Conservation (phyloP, 1,140 invertebrate species). For the Drepana arcuata region DNA sequence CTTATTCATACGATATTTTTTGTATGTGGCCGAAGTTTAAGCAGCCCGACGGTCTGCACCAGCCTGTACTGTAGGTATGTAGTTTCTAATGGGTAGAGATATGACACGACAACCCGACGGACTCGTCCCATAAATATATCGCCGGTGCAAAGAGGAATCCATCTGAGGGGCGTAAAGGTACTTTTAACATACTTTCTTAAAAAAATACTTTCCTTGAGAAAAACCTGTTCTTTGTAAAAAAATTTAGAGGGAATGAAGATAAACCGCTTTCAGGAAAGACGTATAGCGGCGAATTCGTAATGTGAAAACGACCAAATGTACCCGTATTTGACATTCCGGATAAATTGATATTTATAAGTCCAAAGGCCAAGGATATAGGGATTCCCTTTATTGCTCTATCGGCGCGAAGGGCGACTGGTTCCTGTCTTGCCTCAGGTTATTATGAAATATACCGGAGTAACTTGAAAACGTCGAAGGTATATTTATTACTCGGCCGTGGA, state of each 20-base stretch:
- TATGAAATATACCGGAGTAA: conserved; percentile 64
- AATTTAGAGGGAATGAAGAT: conserved; percentile 48
- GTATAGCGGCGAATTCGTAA: conserved; percentile 45
- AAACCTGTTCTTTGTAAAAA: conserved; percentile 38
- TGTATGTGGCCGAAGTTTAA: too few species aligned
- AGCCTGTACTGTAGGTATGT: too few species aligned
- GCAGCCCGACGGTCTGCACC: too few species aligned
- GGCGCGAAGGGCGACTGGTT: conserved; percentile 41
- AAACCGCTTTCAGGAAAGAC: conserved; percentile 31
- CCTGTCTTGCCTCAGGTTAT: conserved; percentile 58
- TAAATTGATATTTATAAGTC: conserved; percentile 71
- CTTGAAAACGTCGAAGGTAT: conserved; percentile 65
- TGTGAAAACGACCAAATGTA: conserved; percentile 50
- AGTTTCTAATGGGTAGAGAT: too few species aligned
- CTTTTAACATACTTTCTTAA: too few species aligned
- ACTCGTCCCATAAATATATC: too few species aligned
- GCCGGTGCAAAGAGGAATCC: too few species aligned
- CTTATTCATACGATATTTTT: too few species aligned
- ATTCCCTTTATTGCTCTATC: conserved; percentile 65
- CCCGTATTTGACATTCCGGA: conserved; percentile 56
- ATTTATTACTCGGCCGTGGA: conserved; percentile 57
- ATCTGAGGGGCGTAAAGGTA: too few species aligned
- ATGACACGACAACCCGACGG: too few species aligned
- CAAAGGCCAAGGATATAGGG: conserved; percentile 58
- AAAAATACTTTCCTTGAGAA: too few species aligned